A percentile compares a stretch with the other conserved stretches of the same genome.
Evolutionary conservation across 2,888 invertebrate genomes (phyloP).

Genomic region (Chouioia cunea): DNA sequence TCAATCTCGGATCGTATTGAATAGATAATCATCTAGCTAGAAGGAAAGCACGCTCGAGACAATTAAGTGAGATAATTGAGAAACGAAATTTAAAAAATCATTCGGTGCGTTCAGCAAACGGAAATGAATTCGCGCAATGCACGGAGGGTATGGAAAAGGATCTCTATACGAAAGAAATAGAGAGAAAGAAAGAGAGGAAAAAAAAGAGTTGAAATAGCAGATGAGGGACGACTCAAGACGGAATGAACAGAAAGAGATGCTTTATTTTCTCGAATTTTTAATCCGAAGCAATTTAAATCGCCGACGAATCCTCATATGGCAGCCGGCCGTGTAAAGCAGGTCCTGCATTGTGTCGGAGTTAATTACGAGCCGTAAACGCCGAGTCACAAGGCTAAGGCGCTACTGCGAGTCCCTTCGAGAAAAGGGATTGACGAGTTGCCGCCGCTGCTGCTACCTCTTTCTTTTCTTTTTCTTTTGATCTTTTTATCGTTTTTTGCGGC

Average conservation of each 20-base stretch:
- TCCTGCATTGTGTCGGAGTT: conserved; percentile 66
- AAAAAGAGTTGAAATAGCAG: conserved; percentile 4
- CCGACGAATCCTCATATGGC: conserved; percentile 30
- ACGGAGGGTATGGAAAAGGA: too few relatives aligned
- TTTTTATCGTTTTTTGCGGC: conserved; percentile 13
- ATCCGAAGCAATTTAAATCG: conserved; percentile 47
- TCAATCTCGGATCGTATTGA: too few relatives aligned
- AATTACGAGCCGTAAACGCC: conserved; percentile 67
- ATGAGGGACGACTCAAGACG: conserved; percentile 4
- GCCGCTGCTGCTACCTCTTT: conserved; percentile 5
- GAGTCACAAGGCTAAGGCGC: conserved; percentile 60
- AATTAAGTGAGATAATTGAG: too few relatives aligned
- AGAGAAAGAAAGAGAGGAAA: neutral
- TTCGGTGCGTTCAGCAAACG: conserved; percentile 22
- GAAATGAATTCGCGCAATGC: conserved; percentile 37
- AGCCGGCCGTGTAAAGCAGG: conserved; percentile 26
- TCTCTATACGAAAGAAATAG: too few relatives aligned
- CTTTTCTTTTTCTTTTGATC: neutral
- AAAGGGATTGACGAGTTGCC: conserved; percentile 49
- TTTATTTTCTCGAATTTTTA: conserved; percentile 48
- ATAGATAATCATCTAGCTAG: too few relatives aligned
- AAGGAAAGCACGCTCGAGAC: too few relatives aligned
- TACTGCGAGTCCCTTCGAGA: conserved; percentile 37
- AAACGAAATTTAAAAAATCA: too few relatives aligned
- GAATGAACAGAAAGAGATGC: too few relatives aligned